phyloP scores from a whole-genome alignment of 2,797 vertebrate genomes.

The Geotrypetes seraphini region DNA sequence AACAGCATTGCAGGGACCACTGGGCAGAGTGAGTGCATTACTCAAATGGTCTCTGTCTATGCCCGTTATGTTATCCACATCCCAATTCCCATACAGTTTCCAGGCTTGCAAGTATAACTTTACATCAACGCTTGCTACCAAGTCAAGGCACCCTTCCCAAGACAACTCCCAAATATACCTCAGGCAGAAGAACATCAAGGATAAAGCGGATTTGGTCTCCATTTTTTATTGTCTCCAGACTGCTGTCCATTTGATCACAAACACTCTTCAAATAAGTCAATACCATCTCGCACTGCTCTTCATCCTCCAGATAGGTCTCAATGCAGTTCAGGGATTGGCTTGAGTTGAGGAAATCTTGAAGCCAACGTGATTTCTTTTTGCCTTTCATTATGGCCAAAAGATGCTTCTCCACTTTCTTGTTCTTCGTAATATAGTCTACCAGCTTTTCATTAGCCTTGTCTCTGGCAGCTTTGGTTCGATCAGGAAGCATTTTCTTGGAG shows the following conservation, averaged over 20 bases:
- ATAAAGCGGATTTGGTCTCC: conserved; percentile 67
- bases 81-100: too few species aligned
- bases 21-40: too few species aligned
- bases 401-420: conserved; percentile 63
- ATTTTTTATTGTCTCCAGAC: conserved; percentile 21
- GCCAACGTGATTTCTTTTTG: conserved; percentile 69
- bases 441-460: conserved; percentile 79
- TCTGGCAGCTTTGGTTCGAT: conserved; percentile 72
- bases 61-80: too few species aligned
- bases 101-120: too few species aligned
- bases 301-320: conserved; percentile 82
- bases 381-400: conserved; percentile 69
- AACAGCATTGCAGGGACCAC: too few species aligned
- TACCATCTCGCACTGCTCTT: conserved; percentile 74
- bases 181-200: conserved; percentile 82
- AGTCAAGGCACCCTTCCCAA: too few species aligned
- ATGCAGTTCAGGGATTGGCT: conserved; percentile 42
- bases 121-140: too few species aligned
- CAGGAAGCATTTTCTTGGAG: conserved; percentile 72
- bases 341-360: conserved; percentile 56
- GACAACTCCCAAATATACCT: too few species aligned
- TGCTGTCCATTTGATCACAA: conserved; percentile 33
- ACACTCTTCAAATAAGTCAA: conserved; percentile 68
- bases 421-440: conserved; percentile 81
- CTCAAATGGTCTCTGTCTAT: too few species aligned